Conservation (phyloP, 2,113 vertebrate species). For the Vireo altiloquus region DNA sequence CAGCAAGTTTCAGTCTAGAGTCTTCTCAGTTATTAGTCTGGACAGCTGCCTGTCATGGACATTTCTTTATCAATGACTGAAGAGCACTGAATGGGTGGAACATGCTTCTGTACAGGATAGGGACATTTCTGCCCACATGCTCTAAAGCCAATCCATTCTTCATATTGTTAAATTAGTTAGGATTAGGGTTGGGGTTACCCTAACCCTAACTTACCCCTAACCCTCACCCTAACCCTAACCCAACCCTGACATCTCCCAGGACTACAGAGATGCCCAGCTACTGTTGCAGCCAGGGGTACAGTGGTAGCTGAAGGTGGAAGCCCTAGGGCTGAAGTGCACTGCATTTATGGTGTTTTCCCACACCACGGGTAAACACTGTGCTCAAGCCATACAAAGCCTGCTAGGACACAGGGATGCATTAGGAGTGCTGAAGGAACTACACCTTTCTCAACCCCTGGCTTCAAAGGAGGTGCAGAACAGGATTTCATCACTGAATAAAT, state of each 20-base stretch:
- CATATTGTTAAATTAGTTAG: background rate
- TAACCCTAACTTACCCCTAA: background rate
- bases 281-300: accelerated
- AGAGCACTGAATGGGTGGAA: background rate
- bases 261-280: accelerated
- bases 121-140: background rate
- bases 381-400: background rate
- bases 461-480: background rate
- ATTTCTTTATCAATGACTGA: background rate
- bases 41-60: background rate
- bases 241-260: background rate
- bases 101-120: background rate
- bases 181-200: background rate
- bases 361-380: accelerated
- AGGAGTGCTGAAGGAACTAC: background rate
- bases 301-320: background rate
- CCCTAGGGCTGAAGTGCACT: background rate
- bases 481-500: background rate
- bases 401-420: background rate
- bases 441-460: background rate
- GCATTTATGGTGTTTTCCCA: background rate
- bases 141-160: background rate
- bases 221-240: background rate
- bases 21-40: background rate
- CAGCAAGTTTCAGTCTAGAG: background rate